Evolutionary conservation across 2,888 invertebrate species (phyloP).

Genomic region (Conchocele bisecta): DNA sequence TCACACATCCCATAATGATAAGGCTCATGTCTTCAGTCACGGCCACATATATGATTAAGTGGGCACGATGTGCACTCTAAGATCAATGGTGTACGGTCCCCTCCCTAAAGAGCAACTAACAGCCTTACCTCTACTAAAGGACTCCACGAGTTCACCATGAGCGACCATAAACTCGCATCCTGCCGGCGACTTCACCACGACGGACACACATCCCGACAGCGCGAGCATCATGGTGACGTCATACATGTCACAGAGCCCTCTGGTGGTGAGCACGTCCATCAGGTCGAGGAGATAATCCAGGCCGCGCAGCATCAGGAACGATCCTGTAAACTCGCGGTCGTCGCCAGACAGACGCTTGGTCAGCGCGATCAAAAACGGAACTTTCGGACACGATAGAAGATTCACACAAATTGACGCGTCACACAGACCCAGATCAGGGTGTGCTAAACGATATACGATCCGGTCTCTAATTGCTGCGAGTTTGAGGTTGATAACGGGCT

Average conservation of each 20-base stretch:
- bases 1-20: too few relatives aligned
- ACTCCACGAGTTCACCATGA: slow-evolving; percentile 35
- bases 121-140: slow-evolving; percentile 46
- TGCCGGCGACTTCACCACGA: slow-evolving; percentile 49
- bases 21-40: too few relatives aligned
- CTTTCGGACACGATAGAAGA: slow-evolving; percentile 35
- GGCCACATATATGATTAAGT: too few relatives aligned
- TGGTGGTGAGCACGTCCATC: slow-evolving; percentile 30
- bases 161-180: slow-evolving; percentile 41
- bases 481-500: slow-evolving; percentile 38
- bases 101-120: too few relatives aligned
- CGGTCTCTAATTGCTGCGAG: slow-evolving; percentile 40
- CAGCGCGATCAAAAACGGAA: slow-evolving; percentile 37
- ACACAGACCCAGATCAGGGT: slow-evolving; percentile 31
- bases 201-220: slow-evolving; percentile 43
- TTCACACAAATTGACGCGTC: slow-evolving; percentile 39
- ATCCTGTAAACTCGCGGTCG: slow-evolving; percentile 43
- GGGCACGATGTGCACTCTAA: too few relatives aligned
- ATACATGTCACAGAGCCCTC: slow-evolving; percentile 25
- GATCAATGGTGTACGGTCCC: too few relatives aligned
- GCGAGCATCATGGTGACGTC: slow-evolving; percentile 41
- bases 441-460: slow-evolving; percentile 28
- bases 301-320: slow-evolving; percentile 39
- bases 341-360: slow-evolving; percentile 37
- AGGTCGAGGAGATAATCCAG: slow-evolving; percentile 33